Conservation (phyloP, 37 sponge, comb jelly and placozoan genomes). For the Agelas oroides region DNA sequence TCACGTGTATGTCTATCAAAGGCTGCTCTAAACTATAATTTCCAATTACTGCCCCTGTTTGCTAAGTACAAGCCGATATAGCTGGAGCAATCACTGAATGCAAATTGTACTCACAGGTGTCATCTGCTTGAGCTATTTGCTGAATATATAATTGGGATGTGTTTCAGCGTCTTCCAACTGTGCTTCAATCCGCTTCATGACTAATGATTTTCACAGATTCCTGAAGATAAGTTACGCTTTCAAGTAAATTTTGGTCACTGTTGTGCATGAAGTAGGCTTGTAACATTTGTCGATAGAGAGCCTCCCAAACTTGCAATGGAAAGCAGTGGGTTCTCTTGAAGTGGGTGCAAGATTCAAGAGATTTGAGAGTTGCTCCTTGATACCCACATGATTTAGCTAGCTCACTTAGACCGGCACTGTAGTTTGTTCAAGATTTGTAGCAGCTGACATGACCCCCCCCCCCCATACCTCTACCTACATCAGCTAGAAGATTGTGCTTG, state of each 20-base stretch:
- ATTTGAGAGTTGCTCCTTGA: neutral
- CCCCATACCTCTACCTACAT: constrained; percentile 44
- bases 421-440: constrained; percentile 33
- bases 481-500: constrained; percentile 28
- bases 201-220: neutral
- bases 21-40: constrained; percentile 9
- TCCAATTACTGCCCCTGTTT: constrained; percentile 18
- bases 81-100: neutral
- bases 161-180: neutral
- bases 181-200: neutral
- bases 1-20: constrained; percentile 11
- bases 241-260: neutral
- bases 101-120: constrained; percentile 35
- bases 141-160: neutral
- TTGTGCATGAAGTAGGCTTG: neutral
- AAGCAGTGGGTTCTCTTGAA: constrained; percentile 34
- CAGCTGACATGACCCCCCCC: constrained; percentile 31
- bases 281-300: constrained; percentile 21
- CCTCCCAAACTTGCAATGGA: constrained; percentile 33
- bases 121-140: neutral
- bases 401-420: constrained; percentile 16
- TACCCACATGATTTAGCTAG: constrained; percentile 14
- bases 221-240: neutral
- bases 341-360: neutral
- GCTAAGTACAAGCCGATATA: constrained; percentile 20